Evolutionary conservation across 2,797 vertebrate species (phyloP).

Genomic region (Squalus acanthias): DNA sequence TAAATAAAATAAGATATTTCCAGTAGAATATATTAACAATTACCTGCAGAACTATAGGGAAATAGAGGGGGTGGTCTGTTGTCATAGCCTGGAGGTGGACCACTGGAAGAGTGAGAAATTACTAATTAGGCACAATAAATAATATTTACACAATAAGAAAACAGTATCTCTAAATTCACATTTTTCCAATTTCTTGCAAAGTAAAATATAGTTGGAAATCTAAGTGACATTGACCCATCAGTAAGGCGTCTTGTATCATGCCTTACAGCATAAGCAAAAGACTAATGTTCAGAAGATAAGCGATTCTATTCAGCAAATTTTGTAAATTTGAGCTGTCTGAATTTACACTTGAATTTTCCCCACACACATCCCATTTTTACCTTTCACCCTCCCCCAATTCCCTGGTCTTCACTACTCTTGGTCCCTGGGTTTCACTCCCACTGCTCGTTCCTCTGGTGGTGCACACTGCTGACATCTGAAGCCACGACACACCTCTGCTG

Average conservation of each 20-base stretch:
- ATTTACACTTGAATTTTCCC: neutral
- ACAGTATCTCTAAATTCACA: neutral
- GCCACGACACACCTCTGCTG: too few relatives aligned
- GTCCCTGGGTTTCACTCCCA: too few relatives aligned
- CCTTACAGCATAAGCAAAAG: neutral
- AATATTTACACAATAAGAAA: neutral
- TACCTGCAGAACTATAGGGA: conserved; percentile 57
- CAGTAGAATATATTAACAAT: neutral
- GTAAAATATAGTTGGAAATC: neutral
- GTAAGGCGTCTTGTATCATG: neutral
- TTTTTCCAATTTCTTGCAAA: neutral
- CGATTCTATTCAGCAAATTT: neutral
- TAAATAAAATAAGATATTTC: neutral
- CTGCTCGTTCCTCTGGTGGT: too few relatives aligned
- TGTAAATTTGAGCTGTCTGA: neutral
- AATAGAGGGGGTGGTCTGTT: conserved; percentile 56
- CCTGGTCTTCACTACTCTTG: too few relatives aligned
- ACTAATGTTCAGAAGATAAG: neutral
- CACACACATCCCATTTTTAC: too few relatives aligned
- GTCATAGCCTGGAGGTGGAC: conserved; percentile 55
- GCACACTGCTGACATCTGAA: too few relatives aligned
- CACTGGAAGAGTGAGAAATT: conserved; percentile 45
- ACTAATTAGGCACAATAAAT: neutral
- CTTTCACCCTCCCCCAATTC: too few relatives aligned
- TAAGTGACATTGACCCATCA: neutral